Evolutionary conservation across 2,113 vertebrate genomes (phyloP).

Genomic region (Paraplagusia blochii): DNA sequence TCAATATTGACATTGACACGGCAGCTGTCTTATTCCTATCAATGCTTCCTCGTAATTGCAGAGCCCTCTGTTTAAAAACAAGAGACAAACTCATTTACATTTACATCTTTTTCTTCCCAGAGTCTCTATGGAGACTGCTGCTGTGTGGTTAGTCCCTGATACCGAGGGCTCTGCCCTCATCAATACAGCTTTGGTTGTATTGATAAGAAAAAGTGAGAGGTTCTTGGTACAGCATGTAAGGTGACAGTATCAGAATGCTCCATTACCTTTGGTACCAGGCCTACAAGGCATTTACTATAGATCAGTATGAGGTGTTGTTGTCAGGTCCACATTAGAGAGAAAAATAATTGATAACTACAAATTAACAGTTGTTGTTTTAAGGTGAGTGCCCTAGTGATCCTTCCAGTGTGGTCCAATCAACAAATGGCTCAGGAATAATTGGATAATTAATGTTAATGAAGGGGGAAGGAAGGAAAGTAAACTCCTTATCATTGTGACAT

Average conservation of each 20-base stretch:
- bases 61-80: slow-evolving; percentile 43
- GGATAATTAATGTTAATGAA: too few species aligned
- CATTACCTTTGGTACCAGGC: background rate
- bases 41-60: slow-evolving; percentile 58
- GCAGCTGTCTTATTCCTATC: slow-evolving; percentile 71
- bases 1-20: slow-evolving; percentile 75
- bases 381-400: background rate
- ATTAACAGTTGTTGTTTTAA: background rate
- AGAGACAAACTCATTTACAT: slow-evolving; percentile 60
- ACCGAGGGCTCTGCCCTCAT: slow-evolving; percentile 42
- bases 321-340: background rate
- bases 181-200: slow-evolving; percentile 30
- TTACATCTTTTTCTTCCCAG: slow-evolving; percentile 21
- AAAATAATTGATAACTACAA: background rate
- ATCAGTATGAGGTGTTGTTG: background rate
- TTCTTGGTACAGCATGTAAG: background rate
- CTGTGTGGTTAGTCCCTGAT: slow-evolving; percentile 34
- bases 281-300: slow-evolving; percentile 1
- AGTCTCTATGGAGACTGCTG: slow-evolving; percentile 24
- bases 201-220: slow-evolving; percentile 39
- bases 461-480: too few species aligned
- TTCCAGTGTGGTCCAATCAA: too few species aligned
- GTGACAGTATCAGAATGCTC: background rate
- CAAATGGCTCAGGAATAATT: too few species aligned
- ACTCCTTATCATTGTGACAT: too few species aligned